Conservation (phyloP, 53 echinoderm and acorn worm species). For the Zoroaster sp. region DNA sequence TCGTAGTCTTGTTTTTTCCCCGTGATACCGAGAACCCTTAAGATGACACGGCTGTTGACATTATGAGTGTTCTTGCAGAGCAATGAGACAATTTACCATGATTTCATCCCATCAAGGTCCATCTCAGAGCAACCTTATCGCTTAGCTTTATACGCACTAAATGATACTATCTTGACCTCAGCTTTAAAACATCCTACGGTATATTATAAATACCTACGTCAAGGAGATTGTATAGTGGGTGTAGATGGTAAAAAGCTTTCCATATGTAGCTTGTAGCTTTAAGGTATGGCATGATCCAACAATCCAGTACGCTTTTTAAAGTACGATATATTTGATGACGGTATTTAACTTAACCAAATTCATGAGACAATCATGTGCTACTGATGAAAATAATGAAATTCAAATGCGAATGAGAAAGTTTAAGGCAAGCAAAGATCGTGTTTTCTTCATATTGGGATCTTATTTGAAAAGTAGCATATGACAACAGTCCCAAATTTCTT, state of each 20-base stretch:
- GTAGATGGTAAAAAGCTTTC: background rate
- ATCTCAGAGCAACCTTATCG: background rate
- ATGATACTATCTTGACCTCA: background rate
- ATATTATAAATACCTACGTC: background rate
- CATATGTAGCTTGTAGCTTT: background rate
- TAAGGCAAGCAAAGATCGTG: too few relatives aligned
- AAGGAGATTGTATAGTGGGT: too few relatives aligned
- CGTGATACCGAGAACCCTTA: slow-evolving; percentile 17
- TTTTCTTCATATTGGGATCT: too few relatives aligned
- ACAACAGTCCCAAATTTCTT: too few relatives aligned
- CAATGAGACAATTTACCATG: background rate
- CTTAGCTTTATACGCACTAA: background rate
- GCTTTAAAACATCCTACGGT: background rate
- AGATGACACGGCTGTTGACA: slow-evolving; percentile 45
- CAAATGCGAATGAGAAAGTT: too few relatives aligned
- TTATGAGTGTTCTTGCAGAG: slow-evolving; percentile 12
- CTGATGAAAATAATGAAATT: too few relatives aligned
- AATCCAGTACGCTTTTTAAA: too few relatives aligned
- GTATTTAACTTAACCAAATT: too few relatives aligned
- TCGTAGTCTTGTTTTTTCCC: background rate
- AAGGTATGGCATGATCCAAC: too few relatives aligned
- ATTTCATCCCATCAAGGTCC: background rate
- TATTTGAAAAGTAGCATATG: too few relatives aligned
- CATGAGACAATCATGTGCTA: too few relatives aligned
- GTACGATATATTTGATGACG: too few relatives aligned